Base-by-base conservation (phyloP, 1,140 invertebrate genomes). In the Bombus balteatus region DNA sequence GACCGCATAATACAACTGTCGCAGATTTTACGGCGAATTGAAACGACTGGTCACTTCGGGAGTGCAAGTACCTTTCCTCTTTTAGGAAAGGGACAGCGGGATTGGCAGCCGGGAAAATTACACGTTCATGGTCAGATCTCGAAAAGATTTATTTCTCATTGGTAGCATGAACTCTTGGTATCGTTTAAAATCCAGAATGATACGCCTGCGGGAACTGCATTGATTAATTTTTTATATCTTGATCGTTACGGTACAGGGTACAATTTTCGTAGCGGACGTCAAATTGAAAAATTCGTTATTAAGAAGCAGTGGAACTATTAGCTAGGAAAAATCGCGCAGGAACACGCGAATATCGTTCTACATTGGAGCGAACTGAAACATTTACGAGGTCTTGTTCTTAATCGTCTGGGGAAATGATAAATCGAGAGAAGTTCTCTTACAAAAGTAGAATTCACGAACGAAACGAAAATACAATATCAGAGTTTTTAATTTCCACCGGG, bases 21-120 rank as follows among this genome's bases (percentile, higher is more conserved):
- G 39, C 62, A 43, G 41, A 62, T 62, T 43, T 47, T 8, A 28
- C 32, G 39, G 39, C 0, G 53, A 34, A 68, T 53, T 28, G 68
- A n/a, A 80, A 72, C 68, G 32, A 34, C 28, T n/a, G 83, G 25
- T 5, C 76, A 53, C 72, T 85, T 57, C 32, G 5, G 18, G 18
- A 28, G 39, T 8, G 37, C 47, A 22, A 57, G 32, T 18, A 13
- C 34, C 25, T 85, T 80, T 65, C 15, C 25, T 18, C 39, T 5
- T 47, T 37, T 1, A 37, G 47, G 15, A 57, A 81, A 68, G 47
- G 47, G 41, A 77, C 15, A 72, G 81, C 18, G 72, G 71, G 34
- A 83, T 59, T 88, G 80, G 28, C 88, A 73, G 72, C 70, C 8
- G 53, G 81, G 66, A 76, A 83, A 85, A 90, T 75, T 80, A 59